Evolutionary conservation across 2,888 invertebrate genomes (phyloP).

Genomic region (Cosmopolites sordidus): DNA sequence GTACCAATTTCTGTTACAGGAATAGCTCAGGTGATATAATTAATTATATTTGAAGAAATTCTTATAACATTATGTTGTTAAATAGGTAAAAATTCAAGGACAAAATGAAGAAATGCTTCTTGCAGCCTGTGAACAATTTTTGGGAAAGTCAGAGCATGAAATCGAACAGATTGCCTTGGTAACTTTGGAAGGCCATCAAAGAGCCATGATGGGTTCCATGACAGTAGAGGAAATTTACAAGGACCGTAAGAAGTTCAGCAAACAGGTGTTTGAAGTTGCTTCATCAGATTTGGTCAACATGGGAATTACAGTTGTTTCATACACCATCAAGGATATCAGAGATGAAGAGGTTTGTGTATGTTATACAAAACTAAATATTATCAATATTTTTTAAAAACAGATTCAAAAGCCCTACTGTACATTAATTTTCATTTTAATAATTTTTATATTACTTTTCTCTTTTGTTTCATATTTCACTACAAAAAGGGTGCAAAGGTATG

Average conservation of each 20-base stretch:
- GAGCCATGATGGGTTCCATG: constrained; percentile 96
- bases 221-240: constrained; percentile 96
- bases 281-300: constrained; percentile 93
- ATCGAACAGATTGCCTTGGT: constrained; percentile 89
- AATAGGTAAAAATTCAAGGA: constrained; percentile 79
- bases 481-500: constrained; percentile 62
- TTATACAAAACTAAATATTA: neutral
- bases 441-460: constrained; percentile 9
- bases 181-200: constrained; percentile 85
- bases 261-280: constrained; percentile 91
- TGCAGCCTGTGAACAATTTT: constrained; percentile 90
- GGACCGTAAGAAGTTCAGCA: constrained; percentile 92
- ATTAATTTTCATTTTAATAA: neutral
- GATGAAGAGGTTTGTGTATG: constrained; percentile 77
- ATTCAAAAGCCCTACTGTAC: neutral
- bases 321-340: constrained; percentile 89
- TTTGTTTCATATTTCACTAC: constrained; percentile 41
- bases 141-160: constrained; percentile 82
- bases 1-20: constrained; percentile 97
- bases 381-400: neutral
- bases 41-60: neutral
- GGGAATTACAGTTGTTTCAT: constrained; percentile 94
- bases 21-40: constrained; percentile 78
- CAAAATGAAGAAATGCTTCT: constrained; percentile 86
- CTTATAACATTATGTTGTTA: neutral